Base-by-base conservation (phyloP, 2,113 vertebrate species). In the Myiopsitta monachus region DNA sequence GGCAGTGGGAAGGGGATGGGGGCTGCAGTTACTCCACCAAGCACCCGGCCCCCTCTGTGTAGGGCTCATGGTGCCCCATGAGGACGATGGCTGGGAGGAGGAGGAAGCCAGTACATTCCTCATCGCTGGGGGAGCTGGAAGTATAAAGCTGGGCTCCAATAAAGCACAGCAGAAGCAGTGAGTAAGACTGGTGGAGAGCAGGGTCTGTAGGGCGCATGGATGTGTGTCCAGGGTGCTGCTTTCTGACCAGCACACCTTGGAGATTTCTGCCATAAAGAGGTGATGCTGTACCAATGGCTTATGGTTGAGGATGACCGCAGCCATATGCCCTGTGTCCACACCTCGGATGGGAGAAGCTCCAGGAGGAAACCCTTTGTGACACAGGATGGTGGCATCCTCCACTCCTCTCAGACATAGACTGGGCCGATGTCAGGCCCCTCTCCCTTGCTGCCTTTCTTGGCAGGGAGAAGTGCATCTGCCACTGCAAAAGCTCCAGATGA, bases 271-370 rank as follows among this genome's bases (percentile, higher is more conserved):
- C 14, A 0, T 59, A 43, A 28, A 72, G 28, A 77, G 16, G 38
- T 63, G 44, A 51, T 70, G 51, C 61, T 41, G 7, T 38, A 12
- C 38, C 55, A 18, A 12, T 18, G 33, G 19, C 41, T 79, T 46
- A 7, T 33, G 66, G 76, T 46, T 47, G 44, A 68, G 64, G 14
- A 11, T 63, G 21, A 57, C 54, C 3, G 14, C 33, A 80, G 36
- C 33, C 39, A 31, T 4, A 1, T n/a, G 14, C 62, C 33, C 18
- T 14, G 21, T 0, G 0, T 79, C 75, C 27, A 28, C 5, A 9
- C n/a, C 43, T 86, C 16, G 2, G 22, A 41, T n/a, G 33, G 51
- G 51, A 93, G 63, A 77, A 90, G 28, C 64, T 77, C 63, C 46
- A 51, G n/a, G 23, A 68, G 28, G 18, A 83, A 74, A 69, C 10